Percentiles rank a stretch among this genome's conserved stretches.
Evolutionary conservation across 2,113 vertebrate species (phyloP).

Genomic region (Platysteira castanea): DNA sequence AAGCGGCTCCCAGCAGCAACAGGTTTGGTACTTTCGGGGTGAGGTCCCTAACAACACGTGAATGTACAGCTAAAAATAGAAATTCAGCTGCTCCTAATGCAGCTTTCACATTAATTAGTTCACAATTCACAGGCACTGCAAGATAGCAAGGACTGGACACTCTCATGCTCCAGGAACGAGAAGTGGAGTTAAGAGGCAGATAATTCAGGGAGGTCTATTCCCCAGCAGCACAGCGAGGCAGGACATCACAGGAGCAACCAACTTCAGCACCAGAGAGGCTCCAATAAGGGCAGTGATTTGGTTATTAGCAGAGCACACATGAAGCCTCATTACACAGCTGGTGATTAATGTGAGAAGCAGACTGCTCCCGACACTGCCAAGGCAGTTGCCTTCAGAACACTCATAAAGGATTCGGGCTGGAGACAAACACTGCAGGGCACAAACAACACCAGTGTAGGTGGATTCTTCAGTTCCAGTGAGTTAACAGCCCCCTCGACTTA

Average conservation of each 20-base stretch:
- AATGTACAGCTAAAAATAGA: neutral
- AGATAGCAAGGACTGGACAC: neutral
- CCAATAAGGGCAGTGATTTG: neutral
- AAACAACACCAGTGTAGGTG: neutral
- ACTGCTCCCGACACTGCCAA: neutral
- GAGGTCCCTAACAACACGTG: neutral
- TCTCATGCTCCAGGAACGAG: neutral
- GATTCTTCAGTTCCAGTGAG: neutral
- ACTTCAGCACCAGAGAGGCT: neutral
- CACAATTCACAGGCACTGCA: neutral
- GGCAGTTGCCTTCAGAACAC: neutral
- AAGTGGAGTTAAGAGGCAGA: neutral
- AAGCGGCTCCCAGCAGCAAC: neutral
- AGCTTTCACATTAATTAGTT: neutral
- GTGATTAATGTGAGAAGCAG: constrained; percentile 57
- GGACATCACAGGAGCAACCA: neutral
- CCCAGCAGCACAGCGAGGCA: neutral
- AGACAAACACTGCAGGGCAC: neutral
- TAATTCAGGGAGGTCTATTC: neutral
- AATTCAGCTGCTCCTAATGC: neutral
- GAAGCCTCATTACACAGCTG: constrained; percentile 47
- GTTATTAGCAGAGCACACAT: neutral
- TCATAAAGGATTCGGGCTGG: neutral
- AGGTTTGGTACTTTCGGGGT: neutral
- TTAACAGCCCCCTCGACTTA: neutral